phyloP scores from a whole-genome alignment of 2,797 vertebrate species.

The Zalophus californianus region DNA sequence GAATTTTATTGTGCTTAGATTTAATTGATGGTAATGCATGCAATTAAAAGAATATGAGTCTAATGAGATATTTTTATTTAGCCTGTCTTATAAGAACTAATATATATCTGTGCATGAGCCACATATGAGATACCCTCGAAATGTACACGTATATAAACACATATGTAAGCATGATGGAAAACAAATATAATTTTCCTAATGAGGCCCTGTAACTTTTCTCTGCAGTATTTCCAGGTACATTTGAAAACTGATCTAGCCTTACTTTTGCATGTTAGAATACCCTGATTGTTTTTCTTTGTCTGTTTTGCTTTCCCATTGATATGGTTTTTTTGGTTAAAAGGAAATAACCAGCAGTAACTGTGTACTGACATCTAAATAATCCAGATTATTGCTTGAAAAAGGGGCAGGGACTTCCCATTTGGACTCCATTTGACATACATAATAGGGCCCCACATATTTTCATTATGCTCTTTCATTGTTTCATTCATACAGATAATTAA shows the following conservation, averaged over 20 bases:
- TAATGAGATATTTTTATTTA: slow-evolving; percentile 20
- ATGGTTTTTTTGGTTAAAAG: neutral
- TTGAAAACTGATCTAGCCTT: neutral
- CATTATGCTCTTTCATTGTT: neutral
- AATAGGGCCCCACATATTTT: accelerated
- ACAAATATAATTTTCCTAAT: neutral
- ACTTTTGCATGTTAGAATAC: neutral
- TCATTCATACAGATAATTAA: neutral
- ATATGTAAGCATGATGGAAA: neutral
- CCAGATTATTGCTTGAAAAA: neutral
- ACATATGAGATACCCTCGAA: neutral
- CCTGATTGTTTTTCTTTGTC: neutral
- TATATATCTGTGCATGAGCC: neutral
- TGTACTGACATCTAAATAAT: neutral
- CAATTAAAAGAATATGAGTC: slow-evolving; percentile 33
- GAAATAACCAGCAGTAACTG: neutral
- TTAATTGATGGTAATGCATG: slow-evolving; percentile 20
- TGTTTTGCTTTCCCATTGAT: neutral
- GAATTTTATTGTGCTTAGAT: slow-evolving; percentile 18
- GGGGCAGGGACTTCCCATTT: neutral
- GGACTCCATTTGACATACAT: neutral
- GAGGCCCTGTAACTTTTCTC: neutral
- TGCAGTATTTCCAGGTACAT: neutral
- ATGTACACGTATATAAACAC: neutral
- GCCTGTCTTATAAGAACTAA: neutral